Conservation (phyloP, 2,113 vertebrate species). For the Azemiops feae region DNA sequence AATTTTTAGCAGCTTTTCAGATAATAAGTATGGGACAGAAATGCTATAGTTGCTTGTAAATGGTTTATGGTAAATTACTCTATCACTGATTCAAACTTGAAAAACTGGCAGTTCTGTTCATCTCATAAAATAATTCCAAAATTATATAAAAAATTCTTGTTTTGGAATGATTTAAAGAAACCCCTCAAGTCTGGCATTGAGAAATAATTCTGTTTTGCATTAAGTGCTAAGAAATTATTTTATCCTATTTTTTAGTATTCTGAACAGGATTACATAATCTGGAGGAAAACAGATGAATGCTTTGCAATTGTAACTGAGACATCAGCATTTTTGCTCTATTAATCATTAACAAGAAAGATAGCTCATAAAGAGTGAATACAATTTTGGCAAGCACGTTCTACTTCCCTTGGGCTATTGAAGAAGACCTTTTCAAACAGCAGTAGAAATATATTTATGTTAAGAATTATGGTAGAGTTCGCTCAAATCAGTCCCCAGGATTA, state of each 20-base stretch:
- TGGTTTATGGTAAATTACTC: not conserved
- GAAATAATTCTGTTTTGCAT: not conserved
- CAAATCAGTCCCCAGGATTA: not conserved
- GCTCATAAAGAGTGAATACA: not conserved
- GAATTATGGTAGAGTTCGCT: not conserved
- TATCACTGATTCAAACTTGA: not conserved
- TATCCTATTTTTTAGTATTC: not conserved
- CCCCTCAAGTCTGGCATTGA: not conserved
- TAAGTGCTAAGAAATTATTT: not conserved
- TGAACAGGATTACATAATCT: not conserved
- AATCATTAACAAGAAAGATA: constrained; percentile 13
- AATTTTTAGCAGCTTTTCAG: not conserved
- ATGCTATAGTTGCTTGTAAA: not conserved
- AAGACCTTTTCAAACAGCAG: not conserved
- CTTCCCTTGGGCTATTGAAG: not conserved
- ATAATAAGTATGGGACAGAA: not conserved
- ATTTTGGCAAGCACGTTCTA: not conserved
- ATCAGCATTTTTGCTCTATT: not conserved
- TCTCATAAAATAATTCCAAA: not conserved
- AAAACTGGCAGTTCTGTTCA: not conserved
- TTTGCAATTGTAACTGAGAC: not conserved
- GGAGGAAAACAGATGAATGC: not conserved
- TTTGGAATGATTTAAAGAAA: not conserved
- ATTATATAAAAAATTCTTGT: not conserved
- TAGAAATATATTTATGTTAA: not conserved